Percentiles rank a stretch among this genome's conserved stretches.
Evolutionary conservation across 2,113 vertebrate species (phyloP).

Genomic region (Lagopus leucura): DNA sequence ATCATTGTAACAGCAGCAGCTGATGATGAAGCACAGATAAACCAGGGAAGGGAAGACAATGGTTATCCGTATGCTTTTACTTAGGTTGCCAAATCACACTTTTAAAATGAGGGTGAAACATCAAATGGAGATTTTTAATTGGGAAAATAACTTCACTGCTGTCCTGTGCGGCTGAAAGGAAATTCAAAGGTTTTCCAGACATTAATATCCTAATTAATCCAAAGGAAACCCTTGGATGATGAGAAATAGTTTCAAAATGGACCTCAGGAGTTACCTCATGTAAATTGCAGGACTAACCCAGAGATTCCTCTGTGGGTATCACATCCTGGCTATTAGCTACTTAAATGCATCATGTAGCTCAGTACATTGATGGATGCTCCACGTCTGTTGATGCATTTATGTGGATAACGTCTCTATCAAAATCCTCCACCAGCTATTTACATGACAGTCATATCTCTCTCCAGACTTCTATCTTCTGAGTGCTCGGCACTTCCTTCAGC

Average conservation of each 20-base stretch:
- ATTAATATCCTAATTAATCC: conserved; percentile 45
- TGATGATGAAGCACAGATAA: not conserved
- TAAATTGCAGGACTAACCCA: conserved; percentile 20
- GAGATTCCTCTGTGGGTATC: not conserved
- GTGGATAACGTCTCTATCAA: not conserved
- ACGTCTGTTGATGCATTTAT: not conserved
- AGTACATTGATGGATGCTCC: not conserved
- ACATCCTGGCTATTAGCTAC: not conserved
- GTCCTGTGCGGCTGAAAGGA: not conserved
- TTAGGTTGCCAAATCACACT: not conserved
- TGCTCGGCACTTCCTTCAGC: not conserved
- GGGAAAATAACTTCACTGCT: conserved; percentile 18
- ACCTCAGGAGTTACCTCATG: not conserved
- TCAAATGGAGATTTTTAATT: conserved; percentile 20
- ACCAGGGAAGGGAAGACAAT: not conserved
- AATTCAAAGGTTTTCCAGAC: conserved; percentile 33
- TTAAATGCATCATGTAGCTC: not conserved
- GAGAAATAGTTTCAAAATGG: conserved; percentile 24
- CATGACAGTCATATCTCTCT: not conserved
- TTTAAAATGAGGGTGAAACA: not conserved
- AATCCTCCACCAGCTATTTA: not conserved
- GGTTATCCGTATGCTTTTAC: not conserved
- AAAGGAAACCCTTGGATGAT: conserved; percentile 41
- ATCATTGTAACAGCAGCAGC: not conserved
- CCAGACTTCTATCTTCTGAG: not conserved